phyloP scores from a whole-genome alignment of 2,888 invertebrate genomes.

The Scelioninae gen. 1 region DNA sequence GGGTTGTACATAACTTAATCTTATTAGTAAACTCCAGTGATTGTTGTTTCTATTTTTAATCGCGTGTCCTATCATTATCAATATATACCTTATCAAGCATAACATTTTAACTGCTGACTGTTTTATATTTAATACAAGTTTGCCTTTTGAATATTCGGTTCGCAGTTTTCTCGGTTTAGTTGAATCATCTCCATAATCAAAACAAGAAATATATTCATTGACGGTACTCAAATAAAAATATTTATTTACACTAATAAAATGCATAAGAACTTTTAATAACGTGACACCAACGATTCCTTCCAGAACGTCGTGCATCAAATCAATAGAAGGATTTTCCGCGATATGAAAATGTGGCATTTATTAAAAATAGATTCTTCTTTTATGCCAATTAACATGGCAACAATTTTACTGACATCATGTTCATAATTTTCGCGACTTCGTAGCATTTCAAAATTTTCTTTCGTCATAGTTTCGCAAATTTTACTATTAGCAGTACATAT shows the following conservation, averaged over 20 bases:
- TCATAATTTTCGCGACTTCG: conserved; percentile 16
- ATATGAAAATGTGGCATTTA: not conserved
- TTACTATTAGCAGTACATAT: not conserved
- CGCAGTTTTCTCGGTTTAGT: not conserved
- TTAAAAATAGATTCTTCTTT: not conserved
- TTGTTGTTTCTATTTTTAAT: conserved; percentile 12
- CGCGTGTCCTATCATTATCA: conserved; percentile 30
- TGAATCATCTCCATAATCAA: not conserved
- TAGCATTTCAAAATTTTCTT: conserved; percentile 1
- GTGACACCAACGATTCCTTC: not conserved
- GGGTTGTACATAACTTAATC: not conserved
- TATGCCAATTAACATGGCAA: not conserved
- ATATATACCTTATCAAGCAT: conserved; percentile 24
- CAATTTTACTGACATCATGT: conserved; percentile 19
- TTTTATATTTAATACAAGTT: not conserved
- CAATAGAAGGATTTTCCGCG: not conserved
- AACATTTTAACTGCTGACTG: conserved; percentile 23
- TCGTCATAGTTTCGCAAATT: not conserved
- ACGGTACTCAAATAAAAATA: not conserved
- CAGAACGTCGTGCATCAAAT: not conserved
- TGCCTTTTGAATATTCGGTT: not conserved
- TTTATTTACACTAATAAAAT: not conserved
- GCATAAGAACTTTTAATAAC: not conserved
- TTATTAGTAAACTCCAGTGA: conserved; percentile 28
- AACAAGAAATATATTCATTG: not conserved